Conservation (phyloP, 2,888 invertebrate genomes). For the Noctua comes region DNA sequence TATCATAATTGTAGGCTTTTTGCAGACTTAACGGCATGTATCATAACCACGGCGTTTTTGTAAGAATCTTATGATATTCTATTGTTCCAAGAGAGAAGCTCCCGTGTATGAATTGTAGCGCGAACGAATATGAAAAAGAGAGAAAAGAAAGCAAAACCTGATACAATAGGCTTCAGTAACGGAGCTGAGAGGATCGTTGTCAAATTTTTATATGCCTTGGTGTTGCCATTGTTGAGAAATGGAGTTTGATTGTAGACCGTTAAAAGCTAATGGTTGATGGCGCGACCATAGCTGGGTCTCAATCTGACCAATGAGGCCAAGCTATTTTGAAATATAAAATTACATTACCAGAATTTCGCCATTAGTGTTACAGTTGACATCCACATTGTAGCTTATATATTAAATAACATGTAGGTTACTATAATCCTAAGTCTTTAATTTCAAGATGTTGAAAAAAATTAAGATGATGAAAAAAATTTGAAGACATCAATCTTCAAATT, state of each 20-base stretch:
- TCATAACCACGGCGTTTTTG: conserved; percentile 40
- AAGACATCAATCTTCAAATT: no score
- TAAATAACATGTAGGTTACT: neutral
- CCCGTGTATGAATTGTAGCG: conserved; percentile 80
- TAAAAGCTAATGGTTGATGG: no score
- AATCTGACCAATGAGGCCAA: no score
- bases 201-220: conserved; percentile 82
- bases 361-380: no score
- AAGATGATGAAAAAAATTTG: no score
- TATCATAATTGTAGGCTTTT: conserved; percentile 25
- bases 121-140: conserved; percentile 78
- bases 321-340: no score
- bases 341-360: no score
- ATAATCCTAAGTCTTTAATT: neutral
- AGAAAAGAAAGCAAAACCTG: conserved; percentile 76
- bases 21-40: conserved; percentile 29
- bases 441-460: no score
- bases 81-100: conserved; percentile 70
- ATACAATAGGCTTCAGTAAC: conserved; percentile 85
- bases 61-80: conserved; percentile 45
- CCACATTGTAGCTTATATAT: neutral
- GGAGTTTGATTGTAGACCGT: neutral
- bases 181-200: conserved; percentile 83
- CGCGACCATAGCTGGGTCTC: no score
- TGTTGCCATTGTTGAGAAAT: conserved; percentile 48